Evolutionary conservation across 2,888 invertebrate species (phyloP), one percentile per base, ranked within the genome.

Genomic region (Temnothorax rugatulus): DNA sequence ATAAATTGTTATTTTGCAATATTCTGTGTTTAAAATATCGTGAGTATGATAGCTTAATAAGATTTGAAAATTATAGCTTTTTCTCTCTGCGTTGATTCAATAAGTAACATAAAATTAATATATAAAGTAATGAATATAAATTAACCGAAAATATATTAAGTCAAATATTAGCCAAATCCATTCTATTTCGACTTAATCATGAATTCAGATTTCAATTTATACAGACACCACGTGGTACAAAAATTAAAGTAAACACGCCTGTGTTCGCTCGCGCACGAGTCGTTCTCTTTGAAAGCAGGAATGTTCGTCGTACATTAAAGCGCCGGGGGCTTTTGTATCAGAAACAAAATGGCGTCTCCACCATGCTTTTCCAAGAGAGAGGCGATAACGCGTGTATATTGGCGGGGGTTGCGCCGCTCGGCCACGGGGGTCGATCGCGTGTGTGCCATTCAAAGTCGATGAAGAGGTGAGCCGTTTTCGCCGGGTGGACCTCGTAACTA

Each of bases 391-490:
- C 83, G 77, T 59, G 69, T 84, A 74, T 74, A 68, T 59, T 59
- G 44, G 34, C 47, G 68, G 88, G 86, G 87, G 75, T 85, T 84
- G 86, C 84, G 57, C 34, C 38, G 79, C 57, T 38, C 50, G 47
- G 15, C 73, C 75, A 85, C 41, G 84, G 76, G 88, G 85, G 77
- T 84, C 85, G 79, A 85, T 52, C 82, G 50, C 83, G 86, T 74
- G 84, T 88, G 84, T 79, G 83, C 86, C 86, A 90, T 91, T 90
- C 89, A 92, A 88, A 90, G 90, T 90, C 91, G 89, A 91, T 74
- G 89, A 91, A 90, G 87, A 88, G 89, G 85, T 85, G 87, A 89
- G 89, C 89, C 86, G 85, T 91, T 92, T 88, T 89, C 83, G 86
- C 87, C 68, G 77, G 77, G 71, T 84, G 86, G 87, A 85, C 88